These are phyloP conservation scores for Crossocerus cetratus DNA, from an alignment of 2,888 invertebrate genomes.

Conservation along the genomic window DNA sequence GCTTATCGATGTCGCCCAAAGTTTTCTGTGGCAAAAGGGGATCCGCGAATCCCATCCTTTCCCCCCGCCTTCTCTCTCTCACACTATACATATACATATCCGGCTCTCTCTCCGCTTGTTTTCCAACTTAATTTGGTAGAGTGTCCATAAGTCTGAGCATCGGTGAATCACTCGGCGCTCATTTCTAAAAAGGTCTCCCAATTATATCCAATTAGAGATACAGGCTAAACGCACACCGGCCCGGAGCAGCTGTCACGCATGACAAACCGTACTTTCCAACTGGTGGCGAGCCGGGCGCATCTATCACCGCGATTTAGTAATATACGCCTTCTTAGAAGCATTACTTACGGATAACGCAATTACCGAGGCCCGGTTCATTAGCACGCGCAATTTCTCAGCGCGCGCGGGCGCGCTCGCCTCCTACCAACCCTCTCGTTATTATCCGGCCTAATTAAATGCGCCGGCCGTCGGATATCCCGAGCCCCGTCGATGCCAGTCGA, in stretches of 20 bases:
- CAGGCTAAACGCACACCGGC: conserved; percentile 16
- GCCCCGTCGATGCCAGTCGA: background rate
- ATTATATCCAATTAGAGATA: conserved; percentile 49
- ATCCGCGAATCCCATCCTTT: too few species aligned
- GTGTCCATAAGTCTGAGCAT: conserved; percentile 13
- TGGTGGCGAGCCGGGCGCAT: conserved; percentile 28
- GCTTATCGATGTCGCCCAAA: conserved; percentile 3
- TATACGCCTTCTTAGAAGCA: conserved; percentile 1
- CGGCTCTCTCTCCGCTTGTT: background rate
- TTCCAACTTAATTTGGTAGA: conserved; percentile 29
- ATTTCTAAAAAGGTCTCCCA: conserved; percentile 44
- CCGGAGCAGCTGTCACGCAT: conserved; percentile 45
- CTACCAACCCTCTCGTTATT: background rate
- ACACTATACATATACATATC: too few species aligned
- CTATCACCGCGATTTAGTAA: conserved; percentile 28
- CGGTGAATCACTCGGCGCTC: conserved; percentile 25
- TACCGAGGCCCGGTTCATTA: conserved; percentile 1
- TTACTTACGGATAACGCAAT: background rate
- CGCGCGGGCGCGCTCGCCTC: background rate
- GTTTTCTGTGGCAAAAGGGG: background rate
- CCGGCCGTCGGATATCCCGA: background rate
- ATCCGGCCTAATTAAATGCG: conserved; percentile 2
- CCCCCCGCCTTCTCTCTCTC: too few species aligned
- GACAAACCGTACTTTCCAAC: conserved; percentile 37
- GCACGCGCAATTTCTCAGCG: conserved; percentile 2